phyloP scores from a whole-genome alignment of 2,797 vertebrate species.

The Pagetopsis macropterus region DNA sequence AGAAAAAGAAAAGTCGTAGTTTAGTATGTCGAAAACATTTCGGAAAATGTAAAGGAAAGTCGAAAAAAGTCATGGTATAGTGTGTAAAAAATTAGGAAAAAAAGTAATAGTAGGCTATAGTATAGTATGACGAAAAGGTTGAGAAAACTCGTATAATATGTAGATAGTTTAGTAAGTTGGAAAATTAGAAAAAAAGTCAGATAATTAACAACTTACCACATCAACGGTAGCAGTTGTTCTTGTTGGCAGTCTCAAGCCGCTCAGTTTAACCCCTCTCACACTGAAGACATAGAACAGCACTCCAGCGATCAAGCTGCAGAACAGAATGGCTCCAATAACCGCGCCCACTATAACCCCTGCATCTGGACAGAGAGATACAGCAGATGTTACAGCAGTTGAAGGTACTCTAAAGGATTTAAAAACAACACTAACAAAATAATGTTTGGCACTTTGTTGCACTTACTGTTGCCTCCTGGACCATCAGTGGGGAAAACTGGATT shows the following conservation, averaged over 20 bases:
- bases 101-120: no score
- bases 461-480: slow-evolving; percentile 36
- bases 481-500: slow-evolving; percentile 72
- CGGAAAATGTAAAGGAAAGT: no score
- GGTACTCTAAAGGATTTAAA: background rate
- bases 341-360: slow-evolving; percentile 62
- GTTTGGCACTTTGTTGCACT: slow-evolving; percentile 16
- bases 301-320: slow-evolving; percentile 57
- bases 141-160: no score
- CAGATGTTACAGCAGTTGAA: background rate
- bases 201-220: slow-evolving; percentile 66
- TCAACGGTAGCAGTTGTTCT: slow-evolving; percentile 41
- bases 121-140: no score
- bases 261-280: slow-evolving; percentile 72
- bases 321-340: slow-evolving; percentile 62
- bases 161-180: no score
- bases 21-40: no score
- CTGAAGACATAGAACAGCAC: slow-evolving; percentile 75
- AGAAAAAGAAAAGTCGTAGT: no score
- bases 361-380: slow-evolving; percentile 21
- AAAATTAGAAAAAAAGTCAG: no score
- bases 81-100: no score
- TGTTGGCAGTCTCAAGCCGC: slow-evolving; percentile 55
- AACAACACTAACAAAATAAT: background rate
- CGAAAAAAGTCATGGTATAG: no score